Conservation (phyloP, 2,797 vertebrate species). For the Esox lucius region DNA sequence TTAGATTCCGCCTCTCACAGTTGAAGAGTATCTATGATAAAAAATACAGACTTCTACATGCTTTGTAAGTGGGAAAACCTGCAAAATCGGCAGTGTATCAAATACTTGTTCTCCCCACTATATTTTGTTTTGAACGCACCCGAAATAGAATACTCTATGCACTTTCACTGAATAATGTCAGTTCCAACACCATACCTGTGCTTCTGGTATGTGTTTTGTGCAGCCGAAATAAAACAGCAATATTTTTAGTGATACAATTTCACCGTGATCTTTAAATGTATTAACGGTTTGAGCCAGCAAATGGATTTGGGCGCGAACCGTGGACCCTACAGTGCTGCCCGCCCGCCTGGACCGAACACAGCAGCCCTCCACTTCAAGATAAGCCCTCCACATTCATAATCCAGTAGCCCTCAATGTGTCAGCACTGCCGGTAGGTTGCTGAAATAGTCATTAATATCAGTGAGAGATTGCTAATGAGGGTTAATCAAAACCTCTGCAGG, state of each 20-base stretch:
- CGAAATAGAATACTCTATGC: neutral
- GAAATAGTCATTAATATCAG: constrained; percentile 56
- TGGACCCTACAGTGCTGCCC: neutral
- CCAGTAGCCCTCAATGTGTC: neutral
- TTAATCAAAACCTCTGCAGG: constrained; percentile 55
- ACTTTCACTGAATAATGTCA: neutral
- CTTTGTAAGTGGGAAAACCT: no score
- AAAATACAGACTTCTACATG: no score
- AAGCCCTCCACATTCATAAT: neutral
- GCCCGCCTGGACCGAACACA: neutral
- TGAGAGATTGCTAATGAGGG: constrained; percentile 55
- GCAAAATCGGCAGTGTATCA: no score
- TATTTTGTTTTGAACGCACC: neutral
- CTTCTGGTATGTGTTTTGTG: neutral
- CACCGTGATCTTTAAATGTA: neutral
- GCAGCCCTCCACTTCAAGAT: neutral
- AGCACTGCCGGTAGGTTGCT: constrained; percentile 24
- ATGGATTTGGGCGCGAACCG: neutral
- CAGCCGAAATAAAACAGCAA: neutral
- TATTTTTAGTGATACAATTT: neutral
- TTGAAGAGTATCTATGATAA: no score
- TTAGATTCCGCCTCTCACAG: no score
- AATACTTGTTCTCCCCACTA: no score
- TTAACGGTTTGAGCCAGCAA: neutral
- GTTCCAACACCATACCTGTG: neutral